Base-by-base conservation (phyloP, 2,888 invertebrate species). In the Luperina testacea region DNA sequence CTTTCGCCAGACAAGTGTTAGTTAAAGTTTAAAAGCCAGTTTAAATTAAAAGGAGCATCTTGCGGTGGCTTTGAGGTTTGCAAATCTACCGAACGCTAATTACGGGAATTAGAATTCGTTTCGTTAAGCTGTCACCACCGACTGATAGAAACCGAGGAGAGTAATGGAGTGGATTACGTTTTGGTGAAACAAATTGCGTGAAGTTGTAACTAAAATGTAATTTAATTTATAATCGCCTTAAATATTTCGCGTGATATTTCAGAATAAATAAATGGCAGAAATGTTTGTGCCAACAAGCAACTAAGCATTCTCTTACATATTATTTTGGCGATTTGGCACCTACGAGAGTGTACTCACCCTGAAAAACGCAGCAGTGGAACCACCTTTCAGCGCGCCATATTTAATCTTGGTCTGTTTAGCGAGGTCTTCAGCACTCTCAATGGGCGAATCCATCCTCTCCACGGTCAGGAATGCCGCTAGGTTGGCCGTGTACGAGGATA, bases 371-470 rank as follows among this genome's bases (percentile, higher is more conserved):
- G 98, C 98, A 0, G 99, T 99, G 0, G 99, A 99, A 72, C 99
- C 99, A 65, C 98, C 99, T 84, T 97, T 97, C n/a, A 99, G 95
- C 11, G 99, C 98, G 0, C 99, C 99, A 94, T 99, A 99, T 94
- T 99, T 99, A 90, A 99, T 99, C 95, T 99, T 98, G 0, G 99
- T 99, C 95, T 99, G 99, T 92, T 99, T 99, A 45, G 99, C 99
- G 74, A 99, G 97, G 94, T 99, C 99, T 92, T 99, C 99, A 0
- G 99, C 99, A 91, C 98, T 98, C 93, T 99, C 99, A 78, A 99
- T 99, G 1, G 99, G 99, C 17, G 98, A 98, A 89, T 99, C 99
- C 98, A 99, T 99, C 89, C 99, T 97, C 92, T 99, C 99, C 27
- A 99, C 98, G 0, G 99, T 99, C 8, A 99, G 97, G 93, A 99